Conservation (phyloP, 2,113 vertebrate species). For the Psilopsiagon aymara region DNA sequence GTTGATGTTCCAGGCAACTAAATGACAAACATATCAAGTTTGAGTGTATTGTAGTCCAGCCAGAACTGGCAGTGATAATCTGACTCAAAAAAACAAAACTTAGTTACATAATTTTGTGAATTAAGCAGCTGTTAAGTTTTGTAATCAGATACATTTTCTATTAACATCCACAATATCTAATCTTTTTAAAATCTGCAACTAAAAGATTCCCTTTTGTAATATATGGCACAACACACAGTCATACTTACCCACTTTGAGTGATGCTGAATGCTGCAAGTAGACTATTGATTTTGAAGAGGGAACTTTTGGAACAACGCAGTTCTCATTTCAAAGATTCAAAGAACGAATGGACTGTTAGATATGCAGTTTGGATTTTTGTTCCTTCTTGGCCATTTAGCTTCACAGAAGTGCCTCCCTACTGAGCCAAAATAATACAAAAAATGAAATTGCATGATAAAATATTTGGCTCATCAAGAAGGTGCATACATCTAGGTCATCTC, state of each 20-base stretch:
- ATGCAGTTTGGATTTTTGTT: not conserved
- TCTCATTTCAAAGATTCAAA: not conserved
- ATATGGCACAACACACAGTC: not conserved
- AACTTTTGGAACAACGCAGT: not conserved
- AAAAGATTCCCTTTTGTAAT: not conserved
- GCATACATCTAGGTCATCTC: not conserved
- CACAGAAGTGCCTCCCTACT: not conserved
- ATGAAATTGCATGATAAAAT: not conserved
- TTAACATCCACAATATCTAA: not conserved
- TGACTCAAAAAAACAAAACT: not conserved
- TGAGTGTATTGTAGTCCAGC: not conserved
- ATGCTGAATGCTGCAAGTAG: not conserved
- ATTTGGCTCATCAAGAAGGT: not conserved
- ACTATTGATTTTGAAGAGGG: not conserved
- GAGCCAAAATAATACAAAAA: not conserved
- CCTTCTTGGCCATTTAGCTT: not conserved
- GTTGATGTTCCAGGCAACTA: not conserved
- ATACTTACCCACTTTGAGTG: not conserved
- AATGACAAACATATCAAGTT: conserved; percentile 5
- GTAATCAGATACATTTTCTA: not conserved
- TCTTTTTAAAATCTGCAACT: not conserved
- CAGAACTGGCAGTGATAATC: not conserved
- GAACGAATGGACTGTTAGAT: not conserved
- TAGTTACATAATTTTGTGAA: not conserved
- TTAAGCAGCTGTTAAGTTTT: not conserved